These are phyloP conservation scores for Karalla daura DNA, from an alignment of 2,797 vertebrate species.

Conservation along the genomic window DNA sequence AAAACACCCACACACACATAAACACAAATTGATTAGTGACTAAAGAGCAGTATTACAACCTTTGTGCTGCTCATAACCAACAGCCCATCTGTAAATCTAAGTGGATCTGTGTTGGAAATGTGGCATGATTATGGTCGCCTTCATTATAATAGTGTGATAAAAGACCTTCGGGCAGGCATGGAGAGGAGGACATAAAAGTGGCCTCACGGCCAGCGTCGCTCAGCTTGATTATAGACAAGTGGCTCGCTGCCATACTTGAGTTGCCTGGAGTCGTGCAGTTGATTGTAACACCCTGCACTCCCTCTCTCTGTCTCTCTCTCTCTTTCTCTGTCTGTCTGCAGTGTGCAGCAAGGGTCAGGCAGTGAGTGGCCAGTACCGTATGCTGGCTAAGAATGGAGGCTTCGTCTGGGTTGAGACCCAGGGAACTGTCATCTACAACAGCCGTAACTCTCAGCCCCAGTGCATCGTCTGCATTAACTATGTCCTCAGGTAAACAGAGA, in stretches of 20 bases:
- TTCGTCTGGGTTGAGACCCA: slow-evolving; percentile 98
- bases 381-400: slow-evolving; percentile 96
- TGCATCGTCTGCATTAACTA: slow-evolving; percentile 98
- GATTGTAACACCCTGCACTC: neutral
- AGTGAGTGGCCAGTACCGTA: slow-evolving; percentile 92
- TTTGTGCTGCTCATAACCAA: no score
- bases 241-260: neutral
- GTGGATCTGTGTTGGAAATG: no score
- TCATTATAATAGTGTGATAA: no score
- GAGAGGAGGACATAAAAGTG: no score
- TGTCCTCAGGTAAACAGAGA: slow-evolving; percentile 89
- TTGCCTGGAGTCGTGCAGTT: neutral
- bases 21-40: no score
- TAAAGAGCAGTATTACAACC: no score
- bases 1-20: no score
- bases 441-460: slow-evolving; percentile 96
- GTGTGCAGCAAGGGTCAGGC: slow-evolving; percentile 98
- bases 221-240: neutral
- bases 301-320: neutral
- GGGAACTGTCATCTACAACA: slow-evolving; percentile 96
- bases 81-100: no score
- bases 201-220: no score
- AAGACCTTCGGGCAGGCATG: no score
- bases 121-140: no score
- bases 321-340: slow-evolving; percentile 58